Evolutionary conservation across 2,888 invertebrate species (phyloP).

Genomic region (Carcina quercana): DNA sequence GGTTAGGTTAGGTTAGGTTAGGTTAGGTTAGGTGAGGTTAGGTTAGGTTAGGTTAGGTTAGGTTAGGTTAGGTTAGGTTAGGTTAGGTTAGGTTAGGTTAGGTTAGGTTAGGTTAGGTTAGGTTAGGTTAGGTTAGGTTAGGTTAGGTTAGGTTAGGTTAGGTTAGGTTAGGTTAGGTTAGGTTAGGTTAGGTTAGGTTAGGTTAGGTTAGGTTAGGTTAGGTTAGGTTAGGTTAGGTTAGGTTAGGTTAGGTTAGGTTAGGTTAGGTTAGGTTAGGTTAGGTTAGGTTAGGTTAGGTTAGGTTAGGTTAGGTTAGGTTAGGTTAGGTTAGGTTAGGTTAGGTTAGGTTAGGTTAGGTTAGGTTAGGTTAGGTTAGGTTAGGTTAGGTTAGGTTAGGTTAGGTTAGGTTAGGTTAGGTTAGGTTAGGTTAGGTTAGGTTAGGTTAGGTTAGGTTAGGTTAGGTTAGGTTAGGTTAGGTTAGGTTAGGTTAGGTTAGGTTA

Average conservation of each 20-base stretch:
- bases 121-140: slow-evolving; percentile 16
- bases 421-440: slow-evolving; percentile 21
- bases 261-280: slow-evolving; percentile 16
- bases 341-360: slow-evolving; percentile 15
- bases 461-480: slow-evolving; percentile 18
- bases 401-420: slow-evolving; percentile 21
- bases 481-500: slow-evolving; percentile 17
- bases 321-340: slow-evolving; percentile 18
- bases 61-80: slow-evolving; percentile 14
- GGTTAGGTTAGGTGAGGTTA: slow-evolving; percentile 16
- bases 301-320: slow-evolving; percentile 16
- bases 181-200: slow-evolving; percentile 17
- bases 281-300: slow-evolving; percentile 14
- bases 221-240: slow-evolving; percentile 16
- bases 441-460: slow-evolving; percentile 17
- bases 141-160: slow-evolving; percentile 17
- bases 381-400: slow-evolving; percentile 18
- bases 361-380: slow-evolving; percentile 16
- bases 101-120: slow-evolving; percentile 15
- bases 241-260: slow-evolving; percentile 18
- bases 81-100: slow-evolving; percentile 14
- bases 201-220: slow-evolving; percentile 17
- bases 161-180: slow-evolving; percentile 17
- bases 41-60: slow-evolving; percentile 16
- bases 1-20: slow-evolving; percentile 16